Evolutionary conservation across 2,888 invertebrate species (phyloP).

Genomic region (Melangyna quadrimaculata): DNA sequence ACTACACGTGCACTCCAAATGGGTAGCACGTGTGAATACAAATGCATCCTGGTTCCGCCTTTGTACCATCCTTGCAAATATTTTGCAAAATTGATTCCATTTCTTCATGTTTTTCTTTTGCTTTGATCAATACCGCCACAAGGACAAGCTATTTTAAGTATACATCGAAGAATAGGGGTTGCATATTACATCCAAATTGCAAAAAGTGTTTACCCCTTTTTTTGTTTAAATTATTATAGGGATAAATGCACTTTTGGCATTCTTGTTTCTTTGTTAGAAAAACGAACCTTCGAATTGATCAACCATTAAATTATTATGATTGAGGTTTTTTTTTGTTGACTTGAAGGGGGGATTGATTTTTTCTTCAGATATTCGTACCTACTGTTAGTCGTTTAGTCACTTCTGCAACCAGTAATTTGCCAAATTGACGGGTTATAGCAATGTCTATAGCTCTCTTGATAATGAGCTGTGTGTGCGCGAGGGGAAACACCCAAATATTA

Average conservation of each 20-base stretch:
- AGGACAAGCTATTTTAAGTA: background rate
- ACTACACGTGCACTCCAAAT: constrained; percentile 62
- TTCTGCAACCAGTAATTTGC: constrained; percentile 60
- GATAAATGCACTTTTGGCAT: constrained; percentile 60
- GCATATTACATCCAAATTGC: background rate
- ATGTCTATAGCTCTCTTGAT: background rate
- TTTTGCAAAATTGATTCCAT: constrained; percentile 67
- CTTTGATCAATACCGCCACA: constrained; percentile 59
- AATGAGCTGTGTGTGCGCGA: constrained; percentile 56
- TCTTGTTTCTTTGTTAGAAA: constrained; percentile 23
- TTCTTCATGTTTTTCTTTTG: constrained; percentile 5
- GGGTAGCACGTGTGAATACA: constrained; percentile 67
- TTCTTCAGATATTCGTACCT: background rate
- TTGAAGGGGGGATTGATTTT: constrained; percentile 6
- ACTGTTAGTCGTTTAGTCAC: constrained; percentile 35
- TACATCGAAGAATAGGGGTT: constrained; percentile 42
- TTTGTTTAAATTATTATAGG: background rate
- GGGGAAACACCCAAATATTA: constrained; percentile 12
- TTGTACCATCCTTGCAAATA: constrained; percentile 68
- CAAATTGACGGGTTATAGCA: constrained; percentile 66
- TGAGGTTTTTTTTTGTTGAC: constrained; percentile 62
- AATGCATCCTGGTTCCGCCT: constrained; percentile 61
- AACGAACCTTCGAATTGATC: constrained; percentile 44
- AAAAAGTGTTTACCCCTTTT: constrained; percentile 38
- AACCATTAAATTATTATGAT: constrained; percentile 68